These are phyloP conservation scores for Argyresthia goedartella DNA, from an alignment of 2,888 invertebrate genomes.

Conservation along the genomic window DNA sequence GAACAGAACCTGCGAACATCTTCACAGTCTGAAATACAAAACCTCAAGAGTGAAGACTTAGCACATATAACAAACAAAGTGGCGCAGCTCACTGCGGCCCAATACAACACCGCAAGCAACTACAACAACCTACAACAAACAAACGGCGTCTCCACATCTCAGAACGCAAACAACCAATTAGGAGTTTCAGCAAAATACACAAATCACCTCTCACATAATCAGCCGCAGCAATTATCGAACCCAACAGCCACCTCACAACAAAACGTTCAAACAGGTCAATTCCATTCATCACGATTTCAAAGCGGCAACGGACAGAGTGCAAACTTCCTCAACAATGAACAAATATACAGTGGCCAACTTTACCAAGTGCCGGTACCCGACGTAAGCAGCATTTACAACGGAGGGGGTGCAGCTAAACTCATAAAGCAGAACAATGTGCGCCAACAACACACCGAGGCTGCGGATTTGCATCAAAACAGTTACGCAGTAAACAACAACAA, in stretches of 20 bases:
- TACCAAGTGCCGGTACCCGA: slow-evolving; percentile 56
- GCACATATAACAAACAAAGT: slow-evolving; percentile 41
- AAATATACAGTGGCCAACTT: slow-evolving; percentile 53
- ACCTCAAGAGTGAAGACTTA: slow-evolving; percentile 36
- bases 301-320: slow-evolving; percentile 16
- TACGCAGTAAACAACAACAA: slow-evolving; percentile 14
- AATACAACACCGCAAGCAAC: slow-evolving; percentile 26
- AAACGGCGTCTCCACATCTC: neutral
- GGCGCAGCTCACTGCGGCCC: slow-evolving; percentile 51
- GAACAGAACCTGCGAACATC: slow-evolving; percentile 33
- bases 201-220: slow-evolving; percentile 15
- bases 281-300: slow-evolving; percentile 25
- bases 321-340: slow-evolving; percentile 18
- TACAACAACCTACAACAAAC: slow-evolving; percentile 18
- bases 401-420: slow-evolving; percentile 25
- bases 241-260: slow-evolving; percentile 21
- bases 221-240: slow-evolving; percentile 20
- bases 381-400: slow-evolving; percentile 47
- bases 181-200: slow-evolving; percentile 16
- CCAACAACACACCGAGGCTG: slow-evolving; percentile 19
- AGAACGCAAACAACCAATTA: slow-evolving; percentile 2
- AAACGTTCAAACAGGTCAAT: slow-evolving; percentile 13
- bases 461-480: slow-evolving; percentile 18
- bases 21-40: slow-evolving; percentile 30
- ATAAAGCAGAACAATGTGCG: slow-evolving; percentile 17